These are phyloP conservation scores for Drosophila leonis DNA, from an alignment of 2,888 invertebrate species.

Conservation along the genomic window DNA sequence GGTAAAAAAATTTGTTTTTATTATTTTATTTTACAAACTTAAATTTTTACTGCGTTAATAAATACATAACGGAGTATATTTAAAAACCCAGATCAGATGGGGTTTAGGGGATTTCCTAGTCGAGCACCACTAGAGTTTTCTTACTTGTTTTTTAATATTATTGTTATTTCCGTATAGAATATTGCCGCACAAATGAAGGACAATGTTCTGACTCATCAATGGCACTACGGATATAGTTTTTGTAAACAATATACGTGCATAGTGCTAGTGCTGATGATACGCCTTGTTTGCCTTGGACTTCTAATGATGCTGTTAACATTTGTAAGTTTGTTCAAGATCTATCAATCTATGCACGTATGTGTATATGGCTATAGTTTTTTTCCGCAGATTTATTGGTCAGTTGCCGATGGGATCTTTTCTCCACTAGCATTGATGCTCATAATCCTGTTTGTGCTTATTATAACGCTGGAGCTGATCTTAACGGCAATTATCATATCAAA, in stretches of 20 bases:
- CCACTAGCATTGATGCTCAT: slow-evolving; percentile 24
- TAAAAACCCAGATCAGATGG: no score
- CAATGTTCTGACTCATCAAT: slow-evolving; percentile 73
- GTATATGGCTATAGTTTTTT: not conserved
- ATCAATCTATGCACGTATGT: no score
- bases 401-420: slow-evolving; percentile 11
- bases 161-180: slow-evolving; percentile 47
- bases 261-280: slow-evolving; percentile 62
- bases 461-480: slow-evolving; percentile 62
- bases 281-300: slow-evolving; percentile 59
- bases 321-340: slow-evolving; percentile 43
- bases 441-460: slow-evolving; percentile 52
- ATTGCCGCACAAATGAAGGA: slow-evolving; percentile 65
- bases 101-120: no score
- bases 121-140: no score
- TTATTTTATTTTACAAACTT: no score
- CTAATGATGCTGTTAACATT: slow-evolving; percentile 48
- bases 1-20: no score
- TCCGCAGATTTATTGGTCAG: slow-evolving; percentile 50
- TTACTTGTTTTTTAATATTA: not conserved
- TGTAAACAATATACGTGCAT: slow-evolving; percentile 58
- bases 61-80: no score
- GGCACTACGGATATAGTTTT: slow-evolving; percentile 72
- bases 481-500: slow-evolving; percentile 65
- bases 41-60: no score